Base-by-base conservation (phyloP, 2,113 vertebrate genomes). In the Platysternon megacephalum region DNA sequence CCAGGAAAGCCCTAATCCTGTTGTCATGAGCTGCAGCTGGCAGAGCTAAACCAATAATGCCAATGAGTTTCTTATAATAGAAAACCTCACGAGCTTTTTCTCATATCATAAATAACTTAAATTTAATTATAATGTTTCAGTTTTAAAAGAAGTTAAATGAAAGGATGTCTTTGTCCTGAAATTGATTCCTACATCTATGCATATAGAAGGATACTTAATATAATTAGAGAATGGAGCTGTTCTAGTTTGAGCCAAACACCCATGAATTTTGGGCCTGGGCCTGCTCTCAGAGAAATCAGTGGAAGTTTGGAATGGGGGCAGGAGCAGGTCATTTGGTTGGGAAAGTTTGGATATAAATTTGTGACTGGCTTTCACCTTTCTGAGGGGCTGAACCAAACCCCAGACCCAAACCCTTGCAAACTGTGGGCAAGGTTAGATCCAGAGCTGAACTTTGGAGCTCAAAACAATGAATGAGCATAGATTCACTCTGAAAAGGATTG, bases 321-420 rank as follows among this genome's bases (percentile, higher is more conserved):
- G 42, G 44, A 84, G 5, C 39, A 86, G 79, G 29, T 49, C 83
- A 95, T 61, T 91, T 84, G 93, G 79, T 28, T 84, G 92, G 52
- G 79, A 72, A 58, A 93, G 91, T 84, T 26, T 39, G 58, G 58
- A 35, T 93, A 82, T 88, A 13, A 82, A 35, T 88, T 80, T 5
- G 21, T 72, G 91, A 56, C 42, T 90, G 91, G 3, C 84, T 58
- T 55, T 94, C 68, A 84, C 24, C 80, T 53, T 51, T 8, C 49
- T 24, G 48, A 53, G 42, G 32, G 88, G 29, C 58, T 72, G 39
- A 96, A 68, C 48, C 68, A 87, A 94, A 58, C 39, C 14, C 61
- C 17, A 82, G 16, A 52, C 17, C n/a, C 42, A 32, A 89, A 80
- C 48, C 91, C 13, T 80, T 94, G 48, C 46, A 88, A 88, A 16